Evolutionary conservation across 1,140 invertebrate species (phyloP), one percentile per base, ranked within the genome.

Genomic region (Temnothorax longispinosus): DNA sequence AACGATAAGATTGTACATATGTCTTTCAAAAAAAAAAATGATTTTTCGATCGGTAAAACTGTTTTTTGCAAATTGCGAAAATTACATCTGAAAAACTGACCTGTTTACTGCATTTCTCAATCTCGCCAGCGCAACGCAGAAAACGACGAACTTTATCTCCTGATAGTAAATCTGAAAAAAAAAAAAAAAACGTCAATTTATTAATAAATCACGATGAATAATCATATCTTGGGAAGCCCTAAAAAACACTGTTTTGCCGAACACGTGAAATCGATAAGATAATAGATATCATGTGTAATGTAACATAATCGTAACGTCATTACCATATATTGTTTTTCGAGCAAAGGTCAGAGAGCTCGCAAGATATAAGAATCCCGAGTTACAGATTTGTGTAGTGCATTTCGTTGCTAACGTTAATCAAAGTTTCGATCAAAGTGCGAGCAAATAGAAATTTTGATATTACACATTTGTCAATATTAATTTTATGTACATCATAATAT

Each of bases 261-360:
- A 65, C 4, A 62, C 15, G 13, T 27, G 8, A 7, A 69, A 72
- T 82, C 27, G 38, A 72, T 71, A 71, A 81, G 64, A 81, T 71
- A 41, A 50, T 81, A n/a, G 11, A 10, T 38, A 78, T 65, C 15
- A 35, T 15, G 4, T 8, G 44, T 80, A 67, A 38, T 11, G 7
- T 78, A 65, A 65, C 11, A 52, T 52, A 65, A 50, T 80, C 8
- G 21, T 38, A 35, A 27, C 38, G 35, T 56, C 10, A 56, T 72
- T 32, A 41, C 10, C 27, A 52, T 47, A 52, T 47, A 58, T n/a
- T 72, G 0, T 82, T 74, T 82, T 72, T 72, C 62, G 27, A 18
- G 4, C 2, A 58, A 56, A 58, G 11, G 72, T 44, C 18, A 35
- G 8, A 1, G 5, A 56, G 7, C 38, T 44, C 3, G 54, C 5